phyloP scores from a whole-genome alignment of 2,888 invertebrate genomes.

The Galerucella pusilla region DNA sequence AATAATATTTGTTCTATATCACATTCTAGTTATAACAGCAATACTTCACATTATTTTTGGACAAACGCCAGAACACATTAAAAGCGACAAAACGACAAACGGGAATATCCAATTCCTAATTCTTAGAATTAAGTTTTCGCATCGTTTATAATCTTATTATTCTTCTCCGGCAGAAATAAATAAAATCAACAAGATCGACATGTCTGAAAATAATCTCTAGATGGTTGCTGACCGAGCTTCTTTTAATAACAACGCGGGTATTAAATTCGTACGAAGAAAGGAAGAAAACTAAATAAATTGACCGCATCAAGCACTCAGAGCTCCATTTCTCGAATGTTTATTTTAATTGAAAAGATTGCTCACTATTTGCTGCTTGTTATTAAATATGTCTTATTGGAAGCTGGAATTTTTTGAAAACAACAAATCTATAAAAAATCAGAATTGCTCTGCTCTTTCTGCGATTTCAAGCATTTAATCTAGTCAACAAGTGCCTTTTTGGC shows the following conservation, averaged over 20 bases:
- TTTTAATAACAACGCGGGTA: not conserved
- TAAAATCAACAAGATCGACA: not conserved
- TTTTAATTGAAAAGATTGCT: not conserved
- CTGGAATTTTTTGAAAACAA: no score
- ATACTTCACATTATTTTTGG: slow-evolving; percentile 1
- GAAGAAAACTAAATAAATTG: not conserved
- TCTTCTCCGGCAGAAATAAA: not conserved
- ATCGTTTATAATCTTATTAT: not conserved
- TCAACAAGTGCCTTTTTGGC: no score
- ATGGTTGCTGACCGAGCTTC: not conserved
- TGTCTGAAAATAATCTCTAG: not conserved
- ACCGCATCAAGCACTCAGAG: not conserved
- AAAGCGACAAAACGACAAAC: slow-evolving; percentile 1
- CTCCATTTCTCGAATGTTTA: not conserved
- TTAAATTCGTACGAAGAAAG: not conserved
- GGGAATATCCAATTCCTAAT: not conserved
- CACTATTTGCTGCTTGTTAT: slow-evolving; percentile 1
- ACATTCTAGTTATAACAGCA: not conserved
- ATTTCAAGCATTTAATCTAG: no score
- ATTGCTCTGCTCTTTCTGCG: no score
- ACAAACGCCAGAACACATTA: slow-evolving; percentile 1
- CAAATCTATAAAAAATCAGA: no score
- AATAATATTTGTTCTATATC: slow-evolving; percentile 5
- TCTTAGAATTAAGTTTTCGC: not conserved
- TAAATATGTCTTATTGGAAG: not conserved